Evolutionary conservation across 2,113 vertebrate genomes (phyloP).

Genomic region (Sorex fumeus): DNA sequence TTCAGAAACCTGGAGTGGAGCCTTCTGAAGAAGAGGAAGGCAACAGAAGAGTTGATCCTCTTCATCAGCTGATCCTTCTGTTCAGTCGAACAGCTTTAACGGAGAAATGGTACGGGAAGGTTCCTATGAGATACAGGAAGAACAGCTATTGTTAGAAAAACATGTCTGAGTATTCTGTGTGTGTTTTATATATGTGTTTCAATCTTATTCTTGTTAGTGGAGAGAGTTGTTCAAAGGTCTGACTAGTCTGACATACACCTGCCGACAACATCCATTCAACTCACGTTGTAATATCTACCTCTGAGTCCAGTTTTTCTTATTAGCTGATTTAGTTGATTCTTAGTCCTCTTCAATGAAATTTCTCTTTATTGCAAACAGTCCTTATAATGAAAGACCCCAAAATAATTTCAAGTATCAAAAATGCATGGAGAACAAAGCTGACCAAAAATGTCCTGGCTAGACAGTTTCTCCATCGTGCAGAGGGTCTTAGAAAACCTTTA

Average conservation of each 20-base stretch:
- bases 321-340: conserved; percentile 25
- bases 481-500: background rate
- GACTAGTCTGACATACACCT: background rate
- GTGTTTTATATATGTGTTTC: background rate
- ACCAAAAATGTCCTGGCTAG: background rate
- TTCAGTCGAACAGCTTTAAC: conserved; percentile 98
- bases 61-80: conserved; percentile 97
- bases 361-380: background rate
- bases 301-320: conserved; percentile 42
- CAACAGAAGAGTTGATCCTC: conserved; percentile 93
- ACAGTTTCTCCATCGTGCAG: background rate
- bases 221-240: background rate
- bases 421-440: background rate
- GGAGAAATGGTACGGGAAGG: conserved; percentile 94
- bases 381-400: conserved; percentile 20
- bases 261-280: accelerated
- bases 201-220: background rate
- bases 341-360: background rate
- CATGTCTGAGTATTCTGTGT: background rate
- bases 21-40: conserved; percentile 93
- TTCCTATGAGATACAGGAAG: background rate
- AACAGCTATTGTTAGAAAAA: background rate
- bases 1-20: conserved; percentile 93
- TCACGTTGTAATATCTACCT: background rate
- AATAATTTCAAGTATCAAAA: background rate